Evolutionary conservation across 1,140 invertebrate genomes (phyloP).

Genomic region (Brachionus koreanus): DNA sequence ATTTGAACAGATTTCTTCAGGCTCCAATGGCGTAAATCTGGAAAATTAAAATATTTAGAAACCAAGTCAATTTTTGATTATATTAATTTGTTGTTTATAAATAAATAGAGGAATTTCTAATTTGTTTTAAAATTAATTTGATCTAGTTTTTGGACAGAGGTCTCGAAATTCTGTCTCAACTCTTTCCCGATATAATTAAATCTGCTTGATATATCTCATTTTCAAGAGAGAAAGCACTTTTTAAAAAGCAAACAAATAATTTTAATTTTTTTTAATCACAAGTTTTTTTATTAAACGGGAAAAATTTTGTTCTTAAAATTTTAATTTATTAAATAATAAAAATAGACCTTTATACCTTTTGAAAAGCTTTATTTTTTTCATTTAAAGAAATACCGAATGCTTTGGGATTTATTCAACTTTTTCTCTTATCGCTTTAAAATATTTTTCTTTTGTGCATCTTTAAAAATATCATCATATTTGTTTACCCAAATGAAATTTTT

Average conservation of each 20-base stretch:
- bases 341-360: too few relatives aligned
- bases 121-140: neutral
- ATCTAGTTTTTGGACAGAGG: neutral
- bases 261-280: too few relatives aligned
- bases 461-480: slow-evolving; percentile 9
- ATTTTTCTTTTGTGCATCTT: neutral
- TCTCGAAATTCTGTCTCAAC: too few relatives aligned
- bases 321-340: too few relatives aligned
- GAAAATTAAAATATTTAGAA: neutral
- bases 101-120: neutral
- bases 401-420: neutral
- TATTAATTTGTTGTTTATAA: neutral
- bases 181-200: too few relatives aligned
- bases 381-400: neutral
- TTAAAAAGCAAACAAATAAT: too few relatives aligned
- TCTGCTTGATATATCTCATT: too few relatives aligned
- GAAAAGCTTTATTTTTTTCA: neutral
- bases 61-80: neutral
- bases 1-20: neutral
- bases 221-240: too few relatives aligned
- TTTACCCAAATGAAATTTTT: slow-evolving; percentile 7
- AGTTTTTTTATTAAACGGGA: too few relatives aligned
- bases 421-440: neutral
- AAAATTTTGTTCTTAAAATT: too few relatives aligned
- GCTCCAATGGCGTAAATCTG: neutral